Evolutionary conservation across 2,888 invertebrate species (phyloP).

Genomic region (Cacoxenus indagator): DNA sequence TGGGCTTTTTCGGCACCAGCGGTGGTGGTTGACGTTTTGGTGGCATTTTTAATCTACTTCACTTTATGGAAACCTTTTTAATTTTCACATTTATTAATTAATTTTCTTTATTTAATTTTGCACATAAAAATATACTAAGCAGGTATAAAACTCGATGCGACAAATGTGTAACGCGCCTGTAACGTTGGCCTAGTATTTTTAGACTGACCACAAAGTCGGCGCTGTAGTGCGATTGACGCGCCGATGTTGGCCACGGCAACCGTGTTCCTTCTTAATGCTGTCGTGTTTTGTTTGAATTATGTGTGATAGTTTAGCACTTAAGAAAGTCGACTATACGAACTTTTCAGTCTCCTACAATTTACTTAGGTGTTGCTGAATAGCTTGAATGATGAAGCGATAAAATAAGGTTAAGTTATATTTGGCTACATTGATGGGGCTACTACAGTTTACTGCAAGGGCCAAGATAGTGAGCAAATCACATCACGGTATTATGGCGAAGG

Average conservation of each 20-base stretch:
- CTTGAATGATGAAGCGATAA: no score
- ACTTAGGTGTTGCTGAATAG: no score
- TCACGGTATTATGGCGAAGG: no score
- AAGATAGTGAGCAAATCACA: no score
- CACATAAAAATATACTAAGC: constrained; percentile 7
- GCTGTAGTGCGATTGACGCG: constrained; percentile 27
- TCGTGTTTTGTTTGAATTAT: constrained; percentile 46
- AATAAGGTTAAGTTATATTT: no score
- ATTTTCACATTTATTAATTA: no score
- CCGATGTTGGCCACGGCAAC: constrained; percentile 8
- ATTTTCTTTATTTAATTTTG: not conserved
- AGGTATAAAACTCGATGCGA: not conserved
- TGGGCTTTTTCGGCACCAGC: constrained; percentile 73
- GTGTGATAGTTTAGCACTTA: constrained; percentile 22
- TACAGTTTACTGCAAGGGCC: no score
- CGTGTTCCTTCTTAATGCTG: constrained; percentile 28
- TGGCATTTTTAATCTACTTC: constrained; percentile 46
- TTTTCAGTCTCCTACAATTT: not conserved
- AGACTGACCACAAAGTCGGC: constrained; percentile 63
- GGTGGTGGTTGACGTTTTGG: constrained; percentile 57
- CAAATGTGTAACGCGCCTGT: constrained; percentile 37
- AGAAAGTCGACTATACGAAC: not conserved
- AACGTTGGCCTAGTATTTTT: constrained; percentile 62
- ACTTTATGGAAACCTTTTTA: no score
- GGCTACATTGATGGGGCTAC: no score